Conservation (phyloP, 2,888 invertebrate genomes). For the Homarus gammarus region DNA sequence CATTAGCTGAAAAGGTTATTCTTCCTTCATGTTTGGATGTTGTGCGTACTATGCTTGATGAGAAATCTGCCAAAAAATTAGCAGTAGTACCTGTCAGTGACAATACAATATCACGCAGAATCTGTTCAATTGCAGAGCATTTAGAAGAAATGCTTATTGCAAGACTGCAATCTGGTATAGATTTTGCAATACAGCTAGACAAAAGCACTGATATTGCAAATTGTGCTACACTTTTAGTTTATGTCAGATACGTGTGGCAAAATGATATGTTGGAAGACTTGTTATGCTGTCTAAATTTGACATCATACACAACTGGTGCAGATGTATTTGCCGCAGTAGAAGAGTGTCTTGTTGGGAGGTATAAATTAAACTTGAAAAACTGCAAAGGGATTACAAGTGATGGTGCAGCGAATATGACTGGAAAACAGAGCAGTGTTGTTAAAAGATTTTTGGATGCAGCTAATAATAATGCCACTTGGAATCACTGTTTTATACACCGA, state of each 20-base stretch:
- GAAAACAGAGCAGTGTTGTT: background rate
- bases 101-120: background rate
- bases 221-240: background rate
- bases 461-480: background rate
- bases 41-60: conserved; percentile 2
- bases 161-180: background rate
- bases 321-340: background rate
- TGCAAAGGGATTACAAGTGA: conserved; percentile 19
- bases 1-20: background rate
- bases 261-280: conserved; percentile 5
- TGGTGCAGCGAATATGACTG: conserved; percentile 10
- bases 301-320: conserved; percentile 18
- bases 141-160: background rate
- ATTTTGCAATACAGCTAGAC: conserved; percentile 24
- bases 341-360: conserved; percentile 15
- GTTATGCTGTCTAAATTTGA: background rate
- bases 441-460: background rate
- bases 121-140: conserved; percentile 4
- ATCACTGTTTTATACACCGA: background rate
- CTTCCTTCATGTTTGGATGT: background rate
- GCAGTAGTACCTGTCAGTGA: background rate
- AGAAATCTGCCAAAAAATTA: background rate
- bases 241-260: conserved; percentile 14
- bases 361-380: conserved; percentile 1
- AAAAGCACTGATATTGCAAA: conserved; percentile 20